phyloP scores from a whole-genome alignment of 1,140 invertebrate species.

The Drosophila pruinosa region DNA sequence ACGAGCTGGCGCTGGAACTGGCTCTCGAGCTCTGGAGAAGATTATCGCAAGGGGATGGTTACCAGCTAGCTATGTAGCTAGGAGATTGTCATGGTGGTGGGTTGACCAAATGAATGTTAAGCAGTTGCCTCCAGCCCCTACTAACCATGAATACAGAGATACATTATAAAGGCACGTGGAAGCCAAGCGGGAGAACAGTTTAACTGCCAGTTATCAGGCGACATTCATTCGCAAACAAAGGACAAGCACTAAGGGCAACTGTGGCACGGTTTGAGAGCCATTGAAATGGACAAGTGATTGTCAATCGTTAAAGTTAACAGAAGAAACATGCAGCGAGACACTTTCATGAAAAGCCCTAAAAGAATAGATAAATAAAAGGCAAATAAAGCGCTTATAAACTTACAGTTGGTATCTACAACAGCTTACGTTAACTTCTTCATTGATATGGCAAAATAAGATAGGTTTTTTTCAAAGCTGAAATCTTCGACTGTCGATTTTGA shows the following conservation, averaged over 20 bases:
- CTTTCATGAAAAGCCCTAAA: background rate
- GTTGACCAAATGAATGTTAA: constrained; percentile 76
- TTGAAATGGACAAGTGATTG: constrained; percentile 58
- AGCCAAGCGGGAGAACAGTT: constrained; percentile 44
- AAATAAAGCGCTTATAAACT: background rate
- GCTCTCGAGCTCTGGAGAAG: constrained; percentile 8
- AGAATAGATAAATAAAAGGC: background rate
- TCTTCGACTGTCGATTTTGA: too few species aligned
- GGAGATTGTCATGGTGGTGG: constrained; percentile 14
- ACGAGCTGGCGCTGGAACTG: constrained; percentile 4
- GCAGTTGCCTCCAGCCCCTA: constrained; percentile 34
- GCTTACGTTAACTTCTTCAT: background rate
- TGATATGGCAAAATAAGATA: background rate
- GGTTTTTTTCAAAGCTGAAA: background rate
- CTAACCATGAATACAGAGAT: constrained; percentile 28
- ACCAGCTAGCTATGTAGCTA: background rate
- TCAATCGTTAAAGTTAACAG: constrained; percentile 16
- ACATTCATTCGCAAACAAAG: constrained; percentile 28
- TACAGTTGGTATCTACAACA: background rate
- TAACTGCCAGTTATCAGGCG: constrained; percentile 70
- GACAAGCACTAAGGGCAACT: constrained; percentile 18
- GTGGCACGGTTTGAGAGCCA: constrained; percentile 53
- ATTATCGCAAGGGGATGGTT: constrained; percentile 17
- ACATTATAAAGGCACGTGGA: constrained; percentile 60
- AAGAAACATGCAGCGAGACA: background rate